Base-by-base conservation (phyloP, 2,888 invertebrate species). In the Dynastes grantii region DNA sequence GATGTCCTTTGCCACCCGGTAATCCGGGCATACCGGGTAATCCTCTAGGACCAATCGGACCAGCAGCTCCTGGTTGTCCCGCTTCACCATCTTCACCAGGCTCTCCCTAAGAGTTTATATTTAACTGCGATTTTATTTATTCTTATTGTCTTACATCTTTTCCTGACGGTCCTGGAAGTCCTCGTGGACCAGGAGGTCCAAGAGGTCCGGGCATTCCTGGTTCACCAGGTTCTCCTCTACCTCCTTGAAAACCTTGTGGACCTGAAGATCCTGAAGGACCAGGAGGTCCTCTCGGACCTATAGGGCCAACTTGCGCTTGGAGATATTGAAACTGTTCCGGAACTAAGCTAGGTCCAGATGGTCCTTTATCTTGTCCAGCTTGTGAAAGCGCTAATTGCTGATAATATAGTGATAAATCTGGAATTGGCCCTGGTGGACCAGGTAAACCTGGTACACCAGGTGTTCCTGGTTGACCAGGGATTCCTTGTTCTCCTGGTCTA, bases 211-310 rank as follows among this genome's bases (percentile, higher is more conserved):
- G 88, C 2, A 92, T 89, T 11, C 96, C 96, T 8, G 92, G 90
- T 86, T 96, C 96, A 0, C 96, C 96, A 1, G 94, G 90, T 82
- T 95, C 95, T 64, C 96, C 96, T 80, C 96, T 91, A 16, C 92
- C 91, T 2, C 96, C 96, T 90, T 96, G 95, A 83, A 96, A 96
- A 13, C 96, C 96, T 88, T 95, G 94, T 0, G 95, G 94, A 1
- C 95, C 95, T 0, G 92, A 87, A 2, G 91, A 85, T 4, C 93
- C 93, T 4, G 85, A 78, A 67, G 87, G 89, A 90, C 96, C 97
- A 83, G 94, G 92, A 63, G 94, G 91, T 81, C 97, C 97, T 85
- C 95, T 90, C 0, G 95, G 92, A 53, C 97, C 97, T 22, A 94
- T 92, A 13, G 95, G 93, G 5, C 96, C 96, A 1, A 95, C 94